phyloP scores from a whole-genome alignment of 1,140 invertebrate species.

The Sycobia sp. region DNA sequence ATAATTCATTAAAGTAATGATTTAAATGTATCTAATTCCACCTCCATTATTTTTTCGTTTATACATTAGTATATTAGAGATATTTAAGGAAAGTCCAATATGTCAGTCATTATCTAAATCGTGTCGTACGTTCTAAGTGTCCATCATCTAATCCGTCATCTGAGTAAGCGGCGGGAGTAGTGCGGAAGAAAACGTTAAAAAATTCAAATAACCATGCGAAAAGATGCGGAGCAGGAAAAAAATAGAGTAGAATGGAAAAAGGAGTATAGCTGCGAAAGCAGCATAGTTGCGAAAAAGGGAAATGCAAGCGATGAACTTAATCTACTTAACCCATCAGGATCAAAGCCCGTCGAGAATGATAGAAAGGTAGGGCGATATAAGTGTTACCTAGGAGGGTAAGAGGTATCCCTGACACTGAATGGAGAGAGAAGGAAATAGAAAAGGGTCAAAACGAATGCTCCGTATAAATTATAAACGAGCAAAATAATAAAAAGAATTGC shows the following conservation, averaged over 20 bases:
- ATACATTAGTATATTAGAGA: conserved; percentile 6
- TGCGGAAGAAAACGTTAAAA: not conserved
- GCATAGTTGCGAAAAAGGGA: not conserved
- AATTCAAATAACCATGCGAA: conserved; percentile 6
- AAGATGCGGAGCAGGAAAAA: not conserved
- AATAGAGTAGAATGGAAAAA: not conserved
- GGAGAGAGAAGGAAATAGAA: not conserved
- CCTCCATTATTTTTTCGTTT: conserved; percentile 11
- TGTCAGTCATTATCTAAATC: not conserved
- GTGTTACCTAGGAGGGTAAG: not conserved
- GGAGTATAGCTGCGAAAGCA: not conserved
- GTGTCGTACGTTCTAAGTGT: too few relatives aligned
- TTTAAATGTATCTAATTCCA: conserved; percentile 4
- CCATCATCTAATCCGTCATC: too few relatives aligned
- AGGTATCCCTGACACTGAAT: too few relatives aligned
- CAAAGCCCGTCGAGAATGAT: not conserved
- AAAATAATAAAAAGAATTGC: conserved; percentile 20
- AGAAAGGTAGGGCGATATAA: not conserved
- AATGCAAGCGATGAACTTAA: conserved; percentile 31
- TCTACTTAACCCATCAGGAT: conserved; percentile 28
- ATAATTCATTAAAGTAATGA: too few relatives aligned
- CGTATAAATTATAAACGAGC: too few relatives aligned
- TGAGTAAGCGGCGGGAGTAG: too few relatives aligned
- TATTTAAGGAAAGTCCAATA: conserved; percentile 16
- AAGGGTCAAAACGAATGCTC: not conserved